A percentile compares a stretch with the other conserved stretches of the same genome.
Evolutionary conservation across 2,113 vertebrate genomes (phyloP).

Genomic region (Nothoprocta perdicaria): DNA sequence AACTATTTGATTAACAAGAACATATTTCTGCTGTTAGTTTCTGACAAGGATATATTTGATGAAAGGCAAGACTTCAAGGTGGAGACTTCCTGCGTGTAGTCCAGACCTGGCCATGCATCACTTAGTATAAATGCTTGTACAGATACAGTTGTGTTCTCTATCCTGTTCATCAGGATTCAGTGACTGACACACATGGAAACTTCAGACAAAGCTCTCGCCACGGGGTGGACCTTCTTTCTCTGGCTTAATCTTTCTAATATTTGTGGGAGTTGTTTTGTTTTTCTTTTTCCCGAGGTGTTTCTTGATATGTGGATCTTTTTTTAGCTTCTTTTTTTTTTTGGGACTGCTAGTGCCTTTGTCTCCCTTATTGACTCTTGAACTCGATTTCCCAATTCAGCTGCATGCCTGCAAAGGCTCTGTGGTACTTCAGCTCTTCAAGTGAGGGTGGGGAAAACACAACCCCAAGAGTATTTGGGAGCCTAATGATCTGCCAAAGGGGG

Average conservation of each 20-base stretch:
- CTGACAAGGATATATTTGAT: background rate
- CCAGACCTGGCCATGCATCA: accelerated
- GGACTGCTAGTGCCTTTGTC: background rate
- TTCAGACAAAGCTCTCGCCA: background rate
- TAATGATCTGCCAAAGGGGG: background rate
- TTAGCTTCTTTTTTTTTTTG: background rate
- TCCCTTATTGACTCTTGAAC: background rate
- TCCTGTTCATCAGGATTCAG: background rate
- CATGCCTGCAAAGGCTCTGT: accelerated
- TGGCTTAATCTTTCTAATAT: background rate
- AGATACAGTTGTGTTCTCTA: background rate
- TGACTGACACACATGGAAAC: accelerated
- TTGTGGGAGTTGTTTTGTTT: background rate
- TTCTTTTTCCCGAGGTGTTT: background rate
- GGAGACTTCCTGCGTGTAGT: background rate
- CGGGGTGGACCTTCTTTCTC: background rate
- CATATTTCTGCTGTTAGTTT: background rate
- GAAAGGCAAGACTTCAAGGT: background rate
- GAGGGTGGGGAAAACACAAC: background rate
- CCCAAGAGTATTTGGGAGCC: too few relatives aligned
- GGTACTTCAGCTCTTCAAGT: background rate
- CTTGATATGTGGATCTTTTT: background rate
- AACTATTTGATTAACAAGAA: background rate
- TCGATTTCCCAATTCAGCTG: background rate
- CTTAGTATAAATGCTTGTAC: background rate